phyloP scores from a whole-genome alignment of 1,140 invertebrate species.

The Ceratosolen fusciceps region DNA sequence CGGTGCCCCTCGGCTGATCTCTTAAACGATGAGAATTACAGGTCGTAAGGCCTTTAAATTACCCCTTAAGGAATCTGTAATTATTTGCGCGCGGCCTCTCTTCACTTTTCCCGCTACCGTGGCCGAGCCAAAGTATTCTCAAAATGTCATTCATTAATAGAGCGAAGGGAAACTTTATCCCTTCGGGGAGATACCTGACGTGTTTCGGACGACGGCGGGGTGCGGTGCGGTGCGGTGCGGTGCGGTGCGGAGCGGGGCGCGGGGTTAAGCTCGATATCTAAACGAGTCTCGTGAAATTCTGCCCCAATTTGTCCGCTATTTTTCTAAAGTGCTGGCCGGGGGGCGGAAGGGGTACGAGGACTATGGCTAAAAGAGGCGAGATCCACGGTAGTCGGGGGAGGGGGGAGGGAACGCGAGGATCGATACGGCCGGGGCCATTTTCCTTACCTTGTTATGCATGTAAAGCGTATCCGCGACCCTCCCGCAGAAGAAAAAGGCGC shows the following conservation, averaged over 20 bases:
- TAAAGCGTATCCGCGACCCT: background rate
- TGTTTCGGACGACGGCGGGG: too few species aligned
- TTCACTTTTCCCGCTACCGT: too few species aligned
- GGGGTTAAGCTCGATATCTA: background rate
- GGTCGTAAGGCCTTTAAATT: too few species aligned
- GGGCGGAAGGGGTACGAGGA: constrained; percentile 4
- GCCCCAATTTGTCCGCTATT: constrained; percentile 19
- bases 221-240: too few species aligned
- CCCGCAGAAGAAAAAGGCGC: constrained; percentile 9
- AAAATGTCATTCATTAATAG: background rate
- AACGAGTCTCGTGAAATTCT: constrained; percentile 3
- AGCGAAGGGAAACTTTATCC: background rate
- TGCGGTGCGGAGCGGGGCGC: background rate
- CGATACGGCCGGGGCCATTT: constrained; percentile 13
- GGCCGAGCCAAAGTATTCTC: too few species aligned
- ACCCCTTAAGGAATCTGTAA: too few species aligned
- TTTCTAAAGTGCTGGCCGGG: constrained; percentile 15
- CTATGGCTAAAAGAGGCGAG: background rate
- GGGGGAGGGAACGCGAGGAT: constrained; percentile 1
- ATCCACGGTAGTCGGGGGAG: too few species aligned
- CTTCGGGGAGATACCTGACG: background rate
- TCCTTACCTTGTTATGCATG: constrained; percentile 17
- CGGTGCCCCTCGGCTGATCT: too few species aligned
- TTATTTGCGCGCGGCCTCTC: too few species aligned
- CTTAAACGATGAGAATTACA: too few species aligned